Conservation (phyloP, 2,888 invertebrate genomes). For the Drosophila tanythrix region DNA sequence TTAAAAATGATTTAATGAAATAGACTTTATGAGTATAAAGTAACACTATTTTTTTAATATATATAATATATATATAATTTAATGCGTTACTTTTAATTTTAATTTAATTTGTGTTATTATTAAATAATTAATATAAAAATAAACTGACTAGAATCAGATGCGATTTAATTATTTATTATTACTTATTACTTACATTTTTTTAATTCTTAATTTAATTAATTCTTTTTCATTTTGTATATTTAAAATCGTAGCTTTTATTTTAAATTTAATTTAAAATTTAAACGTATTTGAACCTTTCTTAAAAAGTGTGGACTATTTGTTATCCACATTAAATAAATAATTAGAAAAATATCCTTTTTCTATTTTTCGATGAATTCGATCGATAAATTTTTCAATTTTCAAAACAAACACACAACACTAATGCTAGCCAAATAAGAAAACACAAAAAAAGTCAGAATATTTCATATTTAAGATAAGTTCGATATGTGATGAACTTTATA, state of each 20-base stretch:
- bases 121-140: too few species aligned
- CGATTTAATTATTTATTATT: too few species aligned
- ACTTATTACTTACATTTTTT: neutral
- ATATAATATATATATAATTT: neutral
- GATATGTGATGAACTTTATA: too few species aligned
- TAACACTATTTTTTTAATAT: neutral
- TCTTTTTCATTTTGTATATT: neutral
- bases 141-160: too few species aligned
- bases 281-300: too few species aligned
- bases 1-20: neutral
- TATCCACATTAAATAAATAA: neutral
- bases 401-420: neutral
- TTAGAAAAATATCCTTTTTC: neutral
- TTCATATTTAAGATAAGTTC: neutral
- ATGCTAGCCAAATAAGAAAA: neutral
- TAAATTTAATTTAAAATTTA: too few species aligned
- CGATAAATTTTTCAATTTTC: neutral
- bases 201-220: neutral
- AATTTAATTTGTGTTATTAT: too few species aligned
- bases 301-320: neutral
- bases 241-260: neutral
- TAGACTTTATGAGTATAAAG: neutral
- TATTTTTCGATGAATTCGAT: too few species aligned
- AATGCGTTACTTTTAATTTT: fast-evolving
- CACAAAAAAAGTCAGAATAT: neutral